Conservation (phyloP, 2,113 vertebrate species). For the Polypterus bichir region DNA sequence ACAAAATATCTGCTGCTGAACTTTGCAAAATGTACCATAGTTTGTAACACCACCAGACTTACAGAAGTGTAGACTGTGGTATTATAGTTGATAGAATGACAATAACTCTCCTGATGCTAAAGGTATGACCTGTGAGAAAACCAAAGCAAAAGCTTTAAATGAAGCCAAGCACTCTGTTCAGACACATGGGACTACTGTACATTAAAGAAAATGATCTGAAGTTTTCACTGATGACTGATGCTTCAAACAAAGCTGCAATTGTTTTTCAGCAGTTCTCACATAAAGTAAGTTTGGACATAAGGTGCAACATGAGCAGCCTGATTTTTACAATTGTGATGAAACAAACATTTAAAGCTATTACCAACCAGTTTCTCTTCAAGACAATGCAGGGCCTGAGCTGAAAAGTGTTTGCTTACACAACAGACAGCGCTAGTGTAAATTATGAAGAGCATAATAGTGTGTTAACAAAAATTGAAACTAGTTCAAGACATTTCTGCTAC, state of each 20-base stretch:
- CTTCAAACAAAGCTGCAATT: background rate
- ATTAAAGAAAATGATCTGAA: background rate
- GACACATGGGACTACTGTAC: slow-evolving; percentile 1
- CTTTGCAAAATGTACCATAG: slow-evolving; percentile 1
- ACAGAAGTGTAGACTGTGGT: background rate
- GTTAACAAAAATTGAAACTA: slow-evolving; percentile 12
- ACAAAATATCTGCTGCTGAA: background rate
- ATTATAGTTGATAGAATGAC: slow-evolving; percentile 2
- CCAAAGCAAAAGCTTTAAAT: background rate
- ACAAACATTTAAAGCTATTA: slow-evolving; percentile 1
- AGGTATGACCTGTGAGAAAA: background rate
- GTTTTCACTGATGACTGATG: slow-evolving; percentile 8
- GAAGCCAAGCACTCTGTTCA: background rate
- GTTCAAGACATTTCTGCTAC: slow-evolving; percentile 3
- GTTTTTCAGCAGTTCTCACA: too few species aligned
- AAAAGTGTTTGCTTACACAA: slow-evolving; percentile 6
- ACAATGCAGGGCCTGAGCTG: slow-evolving; percentile 4
- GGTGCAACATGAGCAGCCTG: background rate
- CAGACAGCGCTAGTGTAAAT: slow-evolving; percentile 10
- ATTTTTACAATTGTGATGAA: slow-evolving; percentile 1
- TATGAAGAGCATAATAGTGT: slow-evolving; percentile 12
- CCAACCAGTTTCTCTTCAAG: slow-evolving; percentile 9
- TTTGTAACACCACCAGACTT: background rate
- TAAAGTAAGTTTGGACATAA: too few species aligned
- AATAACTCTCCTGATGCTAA: background rate